Evolutionary conservation across 2,113 vertebrate species (phyloP), one percentile per base, ranked within the genome.

Genomic region (Sisor rabdophorus): DNA sequence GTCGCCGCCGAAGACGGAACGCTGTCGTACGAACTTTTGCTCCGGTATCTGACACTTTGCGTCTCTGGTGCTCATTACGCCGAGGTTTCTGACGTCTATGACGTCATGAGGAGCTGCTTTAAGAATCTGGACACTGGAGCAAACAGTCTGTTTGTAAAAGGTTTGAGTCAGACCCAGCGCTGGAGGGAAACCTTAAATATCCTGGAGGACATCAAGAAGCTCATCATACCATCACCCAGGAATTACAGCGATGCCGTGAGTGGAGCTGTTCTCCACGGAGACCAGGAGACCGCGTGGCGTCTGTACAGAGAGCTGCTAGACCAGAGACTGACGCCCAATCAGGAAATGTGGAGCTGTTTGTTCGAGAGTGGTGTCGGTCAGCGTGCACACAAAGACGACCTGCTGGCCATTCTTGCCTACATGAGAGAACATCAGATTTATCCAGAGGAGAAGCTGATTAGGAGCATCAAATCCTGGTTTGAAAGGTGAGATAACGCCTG

Each of bases 381-480:
- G 63, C 82, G 84, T 28, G 88, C 85, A 68, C 85, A 91, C 40
- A 81, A 90, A 15, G 87, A 94, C 80, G 89, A 89, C 80, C 89
- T 96, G 16, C 75, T 91, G 81, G 84, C 76, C 30, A 80, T 99
- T 58, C 93, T 99, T 63, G 86, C 85, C 0, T 89, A 93, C 86
- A 91, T 98, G 90, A 91, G 94, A 88, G 88, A 95, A 55, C 94
- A 96, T 87, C 93, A 95, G 67, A 84, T 95, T 48, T 97, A 96
- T 86, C 96, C 97, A 50, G 87, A 91, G 22, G 85, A 89, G 80
- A 81, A 78, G 19, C 85, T 98, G 78, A 88, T 91, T 80, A n/a
- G 63, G 75, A 92, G 86, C 86, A 94, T 98, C 88, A 95, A 93
- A 81, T 84, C 88, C 0, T 98, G 95, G 95, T 98, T 98, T 91